These are phyloP conservation scores for Pterostichus madidus DNA, from an alignment of 2,888 invertebrate species.

Conservation along the genomic window DNA sequence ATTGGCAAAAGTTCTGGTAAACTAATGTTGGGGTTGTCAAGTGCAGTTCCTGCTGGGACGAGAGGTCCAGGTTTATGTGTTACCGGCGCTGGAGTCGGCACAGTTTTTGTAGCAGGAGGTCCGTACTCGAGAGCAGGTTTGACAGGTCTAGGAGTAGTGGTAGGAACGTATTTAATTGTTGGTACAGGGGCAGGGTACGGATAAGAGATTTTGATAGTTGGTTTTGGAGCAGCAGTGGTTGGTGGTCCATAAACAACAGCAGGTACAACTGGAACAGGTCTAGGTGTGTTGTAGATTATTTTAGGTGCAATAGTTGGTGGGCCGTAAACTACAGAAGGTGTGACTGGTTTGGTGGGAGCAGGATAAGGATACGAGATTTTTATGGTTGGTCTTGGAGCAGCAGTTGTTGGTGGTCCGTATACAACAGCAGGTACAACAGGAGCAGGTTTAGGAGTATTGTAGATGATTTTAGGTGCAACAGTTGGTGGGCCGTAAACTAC, in stretches of 20 bases:
- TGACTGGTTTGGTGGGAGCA: background rate
- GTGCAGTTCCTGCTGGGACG: slow-evolving; percentile 10
- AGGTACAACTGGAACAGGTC: background rate
- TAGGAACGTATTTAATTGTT: slow-evolving; percentile 61
- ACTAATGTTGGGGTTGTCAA: background rate
- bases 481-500: slow-evolving; percentile 44
- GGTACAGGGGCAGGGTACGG: slow-evolving; percentile 48
- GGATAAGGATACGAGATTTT: background rate
- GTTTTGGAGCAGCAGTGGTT: slow-evolving; percentile 2
- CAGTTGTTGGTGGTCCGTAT: background rate
- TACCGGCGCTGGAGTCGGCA: background rate
- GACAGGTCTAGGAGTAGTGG: slow-evolving; percentile 46
- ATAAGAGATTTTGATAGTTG: slow-evolving; percentile 37
- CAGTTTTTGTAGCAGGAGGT: background rate
- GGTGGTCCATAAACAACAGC: slow-evolving; percentile 32
- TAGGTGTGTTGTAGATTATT: slow-evolving; percentile 21
- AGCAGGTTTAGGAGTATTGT: slow-evolving; percentile 22
- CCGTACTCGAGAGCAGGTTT: background rate
- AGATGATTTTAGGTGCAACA: slow-evolving; percentile 35
- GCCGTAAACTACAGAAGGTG: slow-evolving; percentile 46
- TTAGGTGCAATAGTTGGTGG: slow-evolving; percentile 37
- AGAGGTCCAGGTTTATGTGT: background rate
- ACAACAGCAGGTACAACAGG: background rate
- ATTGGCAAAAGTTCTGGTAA: slow-evolving; percentile 33
- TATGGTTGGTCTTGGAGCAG: slow-evolving; percentile 36